Evolutionary conservation across 2,113 vertebrate species (phyloP), one percentile per base, ranked within the genome.

Genomic region (Sprattus sprattus): DNA sequence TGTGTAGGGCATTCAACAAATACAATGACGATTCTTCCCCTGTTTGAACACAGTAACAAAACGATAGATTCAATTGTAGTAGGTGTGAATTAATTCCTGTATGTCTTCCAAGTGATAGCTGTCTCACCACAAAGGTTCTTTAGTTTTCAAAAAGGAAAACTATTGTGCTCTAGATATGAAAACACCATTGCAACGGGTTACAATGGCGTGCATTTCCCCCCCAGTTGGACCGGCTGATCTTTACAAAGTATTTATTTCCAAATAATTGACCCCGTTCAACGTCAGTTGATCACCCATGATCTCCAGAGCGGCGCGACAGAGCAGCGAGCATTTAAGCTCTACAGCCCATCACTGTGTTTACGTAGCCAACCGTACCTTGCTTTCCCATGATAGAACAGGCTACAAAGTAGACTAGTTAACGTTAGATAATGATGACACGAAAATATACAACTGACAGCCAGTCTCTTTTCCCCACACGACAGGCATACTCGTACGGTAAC

Each of bases 321-420:
- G 9, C 71, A 67, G 22, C 22, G 57, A 25, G 7, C 57, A 64
- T n/a, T 64, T 25, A 22, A 57, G 52, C 52, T 57, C 52, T 4
- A 3, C 18, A 57, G 52, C 52, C 52, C 52, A 64, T 39, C 71
- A 39, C 71, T 78, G 71, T 78, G 71, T 78, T 78, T 78, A 71
- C 10, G 71, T 78, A 78, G 71, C 71, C 71, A 78, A 18, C 71
- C 25, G 32, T 78, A 39, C 28, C 71, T 78, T 15, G 25, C 71
- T 78, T 32, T 78, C 71, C 71, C 25, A 32, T 78, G 71, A 39
- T 78, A 78, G 71, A 64, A 78, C 15, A 78, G 28, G 10, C 28
- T 78, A 78, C 71, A 78, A 78, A 78, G 71, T 78, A 78, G 13
- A 78, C 71, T 32, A 32, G 71, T 78, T 39, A 78, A 78, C 28